Evolutionary conservation across 2,113 vertebrate genomes (phyloP), one percentile per base, ranked within the genome.

Genomic region (Psilopogon haemacephalus): DNA sequence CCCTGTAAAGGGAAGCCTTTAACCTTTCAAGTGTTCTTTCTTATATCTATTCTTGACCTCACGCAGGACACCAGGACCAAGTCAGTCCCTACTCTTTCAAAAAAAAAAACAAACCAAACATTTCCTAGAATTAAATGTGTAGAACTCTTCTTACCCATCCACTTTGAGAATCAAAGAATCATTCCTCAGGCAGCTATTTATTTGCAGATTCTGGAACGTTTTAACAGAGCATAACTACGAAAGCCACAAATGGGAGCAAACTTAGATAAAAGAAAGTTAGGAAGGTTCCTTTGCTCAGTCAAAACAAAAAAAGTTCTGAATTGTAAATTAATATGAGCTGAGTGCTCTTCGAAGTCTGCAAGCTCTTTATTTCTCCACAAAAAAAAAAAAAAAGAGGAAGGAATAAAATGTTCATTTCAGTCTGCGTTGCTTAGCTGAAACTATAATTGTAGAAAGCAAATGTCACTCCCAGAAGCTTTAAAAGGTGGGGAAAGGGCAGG

Each of bases 1-100:
- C 35, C 21, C 46, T 80, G 60, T 52, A 77, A 94, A 93, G 56
- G 21, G n/a, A 84, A 86, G 37, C 64, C 78, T 91, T 80, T 93
- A 92, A 85, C 46, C 56, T 87, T 94, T 70, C 40, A 70, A 89
- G 11, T 11, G 20, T 64, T 89, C 84, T 87, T 73, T 87, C 42
- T 67, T 32, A 46, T 44, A 30, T 83, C 42, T 79, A 1, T 40
- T 83, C 68, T 80, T 94, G 87, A 89, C 68, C 56, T 84, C 54
- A 60, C 0, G 1, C 46, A 62, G 52, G 73, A 94, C 93, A 68
- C 40, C 46, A 85, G 30, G 63, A 67, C 28, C 44, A 86, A 84
- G n/a, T 68, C 68, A 48, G 68, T 71, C 60, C 68, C 33, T 56
- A 56, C 21, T 71, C 28, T 38, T 76, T 76, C 37, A 15, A 77